phyloP scores from a whole-genome alignment of 2,888 invertebrate genomes.

The Ceraclea dissimilis region DNA sequence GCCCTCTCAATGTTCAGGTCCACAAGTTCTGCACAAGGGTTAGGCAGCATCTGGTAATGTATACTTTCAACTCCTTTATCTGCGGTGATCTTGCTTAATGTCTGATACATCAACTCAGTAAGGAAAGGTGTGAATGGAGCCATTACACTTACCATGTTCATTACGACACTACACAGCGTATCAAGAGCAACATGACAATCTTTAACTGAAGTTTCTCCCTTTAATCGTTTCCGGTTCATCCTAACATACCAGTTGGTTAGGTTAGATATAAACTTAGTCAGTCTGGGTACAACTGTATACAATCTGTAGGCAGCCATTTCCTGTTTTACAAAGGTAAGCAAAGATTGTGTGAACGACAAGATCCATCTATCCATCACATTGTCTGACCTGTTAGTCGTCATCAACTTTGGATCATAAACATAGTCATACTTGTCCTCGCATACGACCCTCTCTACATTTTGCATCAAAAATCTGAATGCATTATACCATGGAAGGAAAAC shows the following conservation, averaged over 20 bases:
- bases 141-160: slow-evolving; percentile 86
- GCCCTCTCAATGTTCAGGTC: slow-evolving; percentile 81
- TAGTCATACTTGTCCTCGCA: slow-evolving; percentile 56
- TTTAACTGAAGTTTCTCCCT: slow-evolving; percentile 76
- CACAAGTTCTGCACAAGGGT: slow-evolving; percentile 62
- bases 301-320: slow-evolving; percentile 94
- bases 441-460: slow-evolving; percentile 80
- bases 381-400: slow-evolving; percentile 31
- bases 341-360: slow-evolving; percentile 88
- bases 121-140: slow-evolving; percentile 97
- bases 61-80: slow-evolving; percentile 62
- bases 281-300: slow-evolving; percentile 89
- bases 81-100: slow-evolving; percentile 61
- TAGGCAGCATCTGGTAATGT: slow-evolving; percentile 87
- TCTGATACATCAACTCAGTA: slow-evolving; percentile 91
- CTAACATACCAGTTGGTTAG: slow-evolving; percentile 99
- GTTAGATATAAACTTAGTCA: slow-evolving; percentile 95
- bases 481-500: slow-evolving; percentile 97
- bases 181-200: slow-evolving; percentile 82
- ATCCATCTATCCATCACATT: slow-evolving; percentile 99
- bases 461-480: slow-evolving; percentile 86
- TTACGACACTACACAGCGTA: slow-evolving; percentile 82
- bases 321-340: slow-evolving; percentile 76
- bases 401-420: slow-evolving; percentile 46
- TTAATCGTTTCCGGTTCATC: slow-evolving; percentile 90